Conservation (phyloP, 2,113 vertebrate genomes). For the Sorex araneus region DNA sequence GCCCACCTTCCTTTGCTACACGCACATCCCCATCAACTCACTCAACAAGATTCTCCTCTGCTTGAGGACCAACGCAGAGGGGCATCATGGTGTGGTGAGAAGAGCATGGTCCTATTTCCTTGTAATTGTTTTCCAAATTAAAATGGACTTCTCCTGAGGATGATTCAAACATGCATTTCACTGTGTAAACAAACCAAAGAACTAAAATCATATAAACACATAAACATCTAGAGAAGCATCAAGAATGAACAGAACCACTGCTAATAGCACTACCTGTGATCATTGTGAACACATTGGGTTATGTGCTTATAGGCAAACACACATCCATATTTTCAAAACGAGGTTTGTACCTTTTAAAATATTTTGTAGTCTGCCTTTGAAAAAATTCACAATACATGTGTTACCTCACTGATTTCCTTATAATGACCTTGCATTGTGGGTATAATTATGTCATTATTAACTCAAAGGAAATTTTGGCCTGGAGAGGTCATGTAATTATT, state of each 20-base stretch:
- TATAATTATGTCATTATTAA: not conserved
- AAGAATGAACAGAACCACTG: too few relatives aligned
- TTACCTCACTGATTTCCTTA: slow-evolving; percentile 8
- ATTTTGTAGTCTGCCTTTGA: not conserved
- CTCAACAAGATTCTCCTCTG: not conserved
- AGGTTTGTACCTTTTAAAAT: not conserved
- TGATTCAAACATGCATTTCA: not conserved
- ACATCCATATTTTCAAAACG: not conserved
- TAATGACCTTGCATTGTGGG: not conserved
- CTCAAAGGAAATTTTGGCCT: slow-evolving; percentile 5
- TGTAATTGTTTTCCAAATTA: not conserved
- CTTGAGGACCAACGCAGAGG: not conserved
- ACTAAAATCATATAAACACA: not conserved
- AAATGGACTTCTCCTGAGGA: not conserved
- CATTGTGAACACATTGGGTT: too few relatives aligned
- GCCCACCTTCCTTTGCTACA: not conserved
- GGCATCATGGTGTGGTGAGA: not conserved
- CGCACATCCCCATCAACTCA: not conserved
- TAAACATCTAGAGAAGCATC: too few relatives aligned
- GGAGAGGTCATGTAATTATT: not conserved
- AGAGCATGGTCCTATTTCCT: not conserved
- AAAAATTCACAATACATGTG: not conserved
- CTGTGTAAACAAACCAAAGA: slow-evolving; percentile 34
- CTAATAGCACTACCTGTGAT: too few relatives aligned
- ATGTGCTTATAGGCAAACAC: not conserved